These are phyloP conservation scores for Rhopalosiphum nymphaeae DNA, from an alignment of 2,888 invertebrate species.

Conservation along the genomic window DNA sequence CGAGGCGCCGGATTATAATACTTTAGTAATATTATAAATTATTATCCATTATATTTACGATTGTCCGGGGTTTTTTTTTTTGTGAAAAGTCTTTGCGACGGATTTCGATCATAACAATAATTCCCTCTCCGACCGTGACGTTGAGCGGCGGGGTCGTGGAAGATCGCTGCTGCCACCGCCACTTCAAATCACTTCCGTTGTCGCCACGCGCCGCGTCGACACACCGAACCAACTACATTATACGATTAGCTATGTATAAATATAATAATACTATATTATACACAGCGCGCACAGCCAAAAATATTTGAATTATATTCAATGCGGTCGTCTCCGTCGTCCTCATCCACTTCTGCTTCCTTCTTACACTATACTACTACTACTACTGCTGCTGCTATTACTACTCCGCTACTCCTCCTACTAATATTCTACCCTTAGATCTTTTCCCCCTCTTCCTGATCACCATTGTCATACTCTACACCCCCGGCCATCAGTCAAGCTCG, in stretches of 20 bases:
- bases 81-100: neutral
- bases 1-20: neutral
- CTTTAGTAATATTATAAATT: neutral
- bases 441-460: neutral
- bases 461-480: neutral
- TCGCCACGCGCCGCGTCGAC: constrained; percentile 45
- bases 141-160: neutral
- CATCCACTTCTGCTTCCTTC: neutral
- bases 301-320: neutral
- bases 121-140: neutral
- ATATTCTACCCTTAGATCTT: neutral
- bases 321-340: neutral
- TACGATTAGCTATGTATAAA: neutral
- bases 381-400: neutral
- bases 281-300: neutral
- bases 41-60: neutral
- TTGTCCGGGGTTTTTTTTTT: neutral
- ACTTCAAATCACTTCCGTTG: constrained; percentile 40
- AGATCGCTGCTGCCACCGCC: neutral
- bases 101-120: neutral
- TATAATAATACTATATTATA: neutral
- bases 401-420: neutral
- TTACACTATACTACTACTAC: neutral
- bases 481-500: neutral
- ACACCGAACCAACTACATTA: constrained; percentile 14